These are phyloP conservation scores for Aphidius colemani DNA, from an alignment of 2,888 invertebrate species.

Conservation along the genomic window DNA sequence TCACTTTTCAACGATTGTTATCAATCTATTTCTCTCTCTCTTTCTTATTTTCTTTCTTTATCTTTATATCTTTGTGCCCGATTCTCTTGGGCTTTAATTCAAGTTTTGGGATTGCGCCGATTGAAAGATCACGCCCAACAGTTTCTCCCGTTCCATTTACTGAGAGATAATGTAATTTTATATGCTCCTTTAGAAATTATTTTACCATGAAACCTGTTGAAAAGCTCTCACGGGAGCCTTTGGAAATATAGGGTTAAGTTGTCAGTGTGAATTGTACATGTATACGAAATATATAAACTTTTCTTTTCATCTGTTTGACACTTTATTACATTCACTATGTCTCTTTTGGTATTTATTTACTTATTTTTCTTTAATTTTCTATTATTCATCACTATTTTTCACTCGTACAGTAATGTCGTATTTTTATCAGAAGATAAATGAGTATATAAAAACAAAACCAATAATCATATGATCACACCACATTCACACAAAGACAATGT, in stretches of 20 bases:
- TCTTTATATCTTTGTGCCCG: too few relatives aligned
- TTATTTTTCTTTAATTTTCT: not conserved
- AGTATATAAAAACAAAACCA: too few relatives aligned
- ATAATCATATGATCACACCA: too few relatives aligned
- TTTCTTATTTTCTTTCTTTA: too few relatives aligned
- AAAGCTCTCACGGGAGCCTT: constrained; percentile 25
- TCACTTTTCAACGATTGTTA: too few relatives aligned
- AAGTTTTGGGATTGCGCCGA: constrained; percentile 26
- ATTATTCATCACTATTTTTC: too few relatives aligned
- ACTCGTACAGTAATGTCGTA: too few relatives aligned
- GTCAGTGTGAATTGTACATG: not conserved
- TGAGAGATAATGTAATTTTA: constrained; percentile 30
- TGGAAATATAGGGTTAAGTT: too few relatives aligned
- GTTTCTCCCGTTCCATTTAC: constrained; percentile 29
- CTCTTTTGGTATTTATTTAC: not conserved
- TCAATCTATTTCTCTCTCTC: too few relatives aligned
- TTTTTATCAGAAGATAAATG: too few relatives aligned
- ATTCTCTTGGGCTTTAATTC: constrained; percentile 24
- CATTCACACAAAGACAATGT: too few relatives aligned
- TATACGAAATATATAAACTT: not conserved
- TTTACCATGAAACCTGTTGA: constrained; percentile 30
- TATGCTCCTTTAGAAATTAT: constrained; percentile 31
- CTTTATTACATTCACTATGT: too few relatives aligned
- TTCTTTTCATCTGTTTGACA: not conserved
- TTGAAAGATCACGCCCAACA: constrained; percentile 28